Evolutionary conservation across 2,113 vertebrate genomes (phyloP).

Genomic region (Albula goreensis): DNA sequence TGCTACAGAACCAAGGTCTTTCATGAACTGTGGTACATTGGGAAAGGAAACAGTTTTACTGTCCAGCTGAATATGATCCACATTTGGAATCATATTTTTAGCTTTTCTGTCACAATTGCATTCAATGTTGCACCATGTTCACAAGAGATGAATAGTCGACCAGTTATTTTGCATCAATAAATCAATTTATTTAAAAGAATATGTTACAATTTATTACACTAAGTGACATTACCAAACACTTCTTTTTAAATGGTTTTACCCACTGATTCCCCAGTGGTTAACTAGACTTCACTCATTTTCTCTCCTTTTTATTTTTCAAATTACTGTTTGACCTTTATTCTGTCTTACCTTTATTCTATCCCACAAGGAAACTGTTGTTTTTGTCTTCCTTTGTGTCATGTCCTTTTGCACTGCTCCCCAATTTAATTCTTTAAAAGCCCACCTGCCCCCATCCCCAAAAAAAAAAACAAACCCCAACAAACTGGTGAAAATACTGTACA

Average conservation of each 20-base stretch:
- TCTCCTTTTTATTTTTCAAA: neutral
- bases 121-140: no score
- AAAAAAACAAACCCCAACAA: conserved; percentile 12
- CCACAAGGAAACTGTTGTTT: conserved; percentile 44
- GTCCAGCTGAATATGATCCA: neutral
- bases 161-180: conserved; percentile 74
- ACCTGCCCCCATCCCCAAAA: neutral
- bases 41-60: neutral
- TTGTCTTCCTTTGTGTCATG: conserved; percentile 44
- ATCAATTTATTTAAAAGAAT: conserved; percentile 95
- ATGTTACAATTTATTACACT: conserved; percentile 94
- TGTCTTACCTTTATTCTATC: conserved; percentile 35
- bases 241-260: conserved; percentile 21
- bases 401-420: conserved; percentile 59
- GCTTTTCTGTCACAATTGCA: neutral
- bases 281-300: conserved; percentile 47
- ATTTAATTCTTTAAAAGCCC: conserved; percentile 43
- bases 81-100: no score
- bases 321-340: conserved; percentile 11
- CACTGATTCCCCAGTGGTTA: conserved; percentile 59
- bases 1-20: neutral
- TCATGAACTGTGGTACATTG: neutral
- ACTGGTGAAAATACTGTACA: conserved; percentile 42
- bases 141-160: neutral
- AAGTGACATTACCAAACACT: conserved; percentile 75